phyloP scores from a whole-genome alignment of 2,797 vertebrate species.

The Chromis chromis region DNA sequence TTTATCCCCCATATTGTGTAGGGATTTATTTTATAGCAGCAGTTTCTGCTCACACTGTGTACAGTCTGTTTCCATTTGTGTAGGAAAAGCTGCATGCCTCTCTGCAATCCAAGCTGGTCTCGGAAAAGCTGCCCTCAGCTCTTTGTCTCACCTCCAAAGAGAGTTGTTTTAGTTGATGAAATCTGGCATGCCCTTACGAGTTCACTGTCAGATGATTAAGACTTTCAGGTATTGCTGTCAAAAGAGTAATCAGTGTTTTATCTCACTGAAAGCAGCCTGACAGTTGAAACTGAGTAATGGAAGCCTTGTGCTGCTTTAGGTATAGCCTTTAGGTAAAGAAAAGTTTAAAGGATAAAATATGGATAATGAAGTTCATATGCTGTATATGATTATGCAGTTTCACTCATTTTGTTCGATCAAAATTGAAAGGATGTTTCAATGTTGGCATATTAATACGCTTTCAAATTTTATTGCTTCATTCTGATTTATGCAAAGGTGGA shows the following conservation, averaged over 20 bases:
- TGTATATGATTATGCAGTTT: too few species aligned
- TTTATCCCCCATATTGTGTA: constrained; percentile 22
- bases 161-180: constrained; percentile 31
- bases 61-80: constrained; percentile 9
- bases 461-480: not conserved
- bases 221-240: constrained; percentile 15
- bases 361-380: not conserved
- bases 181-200: constrained; percentile 32
- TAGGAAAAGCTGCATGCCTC: not conserved
- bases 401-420: too few species aligned
- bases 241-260: constrained; percentile 21
- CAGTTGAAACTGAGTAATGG: constrained; percentile 4
- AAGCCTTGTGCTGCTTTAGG: not conserved
- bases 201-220: constrained; percentile 26
- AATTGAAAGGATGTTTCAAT: not conserved
- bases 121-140: constrained; percentile 6
- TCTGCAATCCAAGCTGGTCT: not conserved
- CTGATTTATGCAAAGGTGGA: too few species aligned
- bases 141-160: constrained; percentile 8
- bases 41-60: constrained; percentile 17
- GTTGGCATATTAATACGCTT: not conserved
- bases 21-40: constrained; percentile 14
- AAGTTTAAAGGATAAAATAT: not conserved
- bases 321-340: not conserved
- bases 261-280: constrained; percentile 14